Percentiles rank a stretch among this genome's conserved stretches.
Conservation (phyloP, 2,888 invertebrate species). For the Gymnoscelis rufifasciata region DNA sequence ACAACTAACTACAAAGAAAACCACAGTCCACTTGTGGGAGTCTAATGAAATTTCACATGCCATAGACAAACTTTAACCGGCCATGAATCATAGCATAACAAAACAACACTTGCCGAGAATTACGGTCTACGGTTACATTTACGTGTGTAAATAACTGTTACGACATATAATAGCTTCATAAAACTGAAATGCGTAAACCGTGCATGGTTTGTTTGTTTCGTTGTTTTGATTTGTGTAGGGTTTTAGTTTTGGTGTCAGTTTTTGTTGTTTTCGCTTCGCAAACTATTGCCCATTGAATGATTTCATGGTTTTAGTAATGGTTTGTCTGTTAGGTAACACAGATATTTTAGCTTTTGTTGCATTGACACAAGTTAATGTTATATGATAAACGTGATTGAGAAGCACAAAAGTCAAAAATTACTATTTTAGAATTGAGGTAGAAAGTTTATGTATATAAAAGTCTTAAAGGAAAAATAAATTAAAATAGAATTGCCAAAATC, state of each 20-base stretch:
- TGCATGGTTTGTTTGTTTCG: slow-evolving; percentile 35
- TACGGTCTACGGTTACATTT: slow-evolving; percentile 25
- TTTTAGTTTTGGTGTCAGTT: not conserved
- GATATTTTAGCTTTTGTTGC: too few relatives aligned
- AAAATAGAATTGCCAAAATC: too few relatives aligned
- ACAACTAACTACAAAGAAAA: not conserved
- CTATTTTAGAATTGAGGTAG: too few relatives aligned
- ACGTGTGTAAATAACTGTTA: slow-evolving; percentile 37
- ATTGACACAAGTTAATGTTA: too few relatives aligned
- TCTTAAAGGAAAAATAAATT: too few relatives aligned
- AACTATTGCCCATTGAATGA: too few relatives aligned
- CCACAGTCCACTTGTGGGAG: not conserved
- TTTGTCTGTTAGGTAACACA: too few relatives aligned
- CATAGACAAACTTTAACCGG: not conserved
- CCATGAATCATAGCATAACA: slow-evolving; percentile 21
- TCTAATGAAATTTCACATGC: slow-evolving; percentile 1
- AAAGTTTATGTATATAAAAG: too few relatives aligned
- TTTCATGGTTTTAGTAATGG: too few relatives aligned
- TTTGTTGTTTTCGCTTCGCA: too few relatives aligned
- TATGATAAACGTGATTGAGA: too few relatives aligned
- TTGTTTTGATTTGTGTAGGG: slow-evolving; percentile 12
- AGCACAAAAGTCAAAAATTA: too few relatives aligned
- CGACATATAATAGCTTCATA: slow-evolving; percentile 43
- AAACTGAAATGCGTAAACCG: slow-evolving; percentile 43
- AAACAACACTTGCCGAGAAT: slow-evolving; percentile 25